phyloP scores from a whole-genome alignment of 2,797 vertebrate species.

The Hydrocynus forskahlii region DNA sequence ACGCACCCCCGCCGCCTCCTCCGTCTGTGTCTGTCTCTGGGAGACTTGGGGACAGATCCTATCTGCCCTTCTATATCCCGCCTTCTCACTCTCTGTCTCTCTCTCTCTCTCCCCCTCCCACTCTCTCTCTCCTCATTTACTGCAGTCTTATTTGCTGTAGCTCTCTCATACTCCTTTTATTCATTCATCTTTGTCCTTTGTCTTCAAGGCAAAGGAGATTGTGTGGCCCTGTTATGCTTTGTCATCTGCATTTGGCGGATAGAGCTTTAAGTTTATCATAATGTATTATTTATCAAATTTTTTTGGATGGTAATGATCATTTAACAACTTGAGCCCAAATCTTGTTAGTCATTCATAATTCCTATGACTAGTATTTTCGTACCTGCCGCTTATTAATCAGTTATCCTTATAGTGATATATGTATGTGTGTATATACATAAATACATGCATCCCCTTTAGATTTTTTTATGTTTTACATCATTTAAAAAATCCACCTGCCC shows the following conservation, averaged over 20 bases:
- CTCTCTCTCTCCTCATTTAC: conserved; percentile 44
- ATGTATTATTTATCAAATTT: neutral
- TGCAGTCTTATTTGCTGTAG: conserved; percentile 41
- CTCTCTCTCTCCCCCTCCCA: conserved; percentile 46
- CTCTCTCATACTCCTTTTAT: conserved; percentile 26
- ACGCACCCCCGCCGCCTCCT: conserved; percentile 65
- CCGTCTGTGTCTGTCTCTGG: conserved; percentile 79
- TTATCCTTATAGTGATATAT: too few relatives aligned
- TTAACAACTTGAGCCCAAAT: too few relatives aligned
- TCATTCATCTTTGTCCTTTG: conserved; percentile 16
- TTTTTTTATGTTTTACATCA: too few relatives aligned
- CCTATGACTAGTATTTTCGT: too few relatives aligned
- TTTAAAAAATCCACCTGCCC: too few relatives aligned
- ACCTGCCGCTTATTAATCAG: too few relatives aligned
- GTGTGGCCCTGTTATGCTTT: conserved; percentile 15
- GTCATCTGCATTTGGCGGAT: conserved; percentile 3
- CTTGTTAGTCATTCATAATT: too few relatives aligned
- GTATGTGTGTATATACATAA: too few relatives aligned
- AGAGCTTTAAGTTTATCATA: neutral
- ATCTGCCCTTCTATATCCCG: conserved; percentile 68
- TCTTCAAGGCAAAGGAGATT: conserved; percentile 15
- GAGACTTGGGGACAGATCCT: conserved; percentile 74
- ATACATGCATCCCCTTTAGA: too few relatives aligned
- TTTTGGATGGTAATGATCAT: neutral
- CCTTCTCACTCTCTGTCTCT: conserved; percentile 56